phyloP scores from a whole-genome alignment of 2,113 vertebrate species.

The Oceanodroma tethys region DNA sequence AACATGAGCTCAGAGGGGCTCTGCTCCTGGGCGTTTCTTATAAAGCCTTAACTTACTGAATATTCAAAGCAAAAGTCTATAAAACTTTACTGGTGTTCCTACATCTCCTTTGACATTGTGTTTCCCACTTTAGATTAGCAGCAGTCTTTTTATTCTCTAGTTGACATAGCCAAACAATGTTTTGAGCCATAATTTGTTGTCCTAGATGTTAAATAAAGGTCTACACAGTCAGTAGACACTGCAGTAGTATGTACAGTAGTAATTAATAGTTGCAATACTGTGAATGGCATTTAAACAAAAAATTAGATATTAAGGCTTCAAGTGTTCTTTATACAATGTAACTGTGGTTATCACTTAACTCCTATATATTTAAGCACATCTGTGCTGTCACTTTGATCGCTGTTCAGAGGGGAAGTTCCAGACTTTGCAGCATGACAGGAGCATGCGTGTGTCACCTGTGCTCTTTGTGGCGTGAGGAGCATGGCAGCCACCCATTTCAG shows the following conservation, averaged over 20 bases:
- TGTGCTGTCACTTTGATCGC: fast-evolving
- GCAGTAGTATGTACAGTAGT: background rate
- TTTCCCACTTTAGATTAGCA: background rate
- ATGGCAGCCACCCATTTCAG: background rate
- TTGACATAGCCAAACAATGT: background rate
- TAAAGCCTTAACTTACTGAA: background rate
- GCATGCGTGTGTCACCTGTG: background rate
- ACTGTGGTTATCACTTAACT: background rate
- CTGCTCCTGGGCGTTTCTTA: background rate
- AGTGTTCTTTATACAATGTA: background rate
- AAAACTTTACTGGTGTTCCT: background rate
- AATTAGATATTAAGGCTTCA: background rate
- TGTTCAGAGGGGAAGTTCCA: background rate
- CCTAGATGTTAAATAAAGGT: background rate
- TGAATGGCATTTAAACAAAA: background rate
- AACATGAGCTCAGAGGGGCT: background rate
- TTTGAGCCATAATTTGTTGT: background rate
- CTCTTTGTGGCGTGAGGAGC: background rate
- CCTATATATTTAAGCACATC: background rate
- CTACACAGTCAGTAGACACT: background rate
- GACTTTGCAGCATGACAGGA: background rate
- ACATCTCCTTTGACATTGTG: background rate
- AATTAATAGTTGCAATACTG: background rate
- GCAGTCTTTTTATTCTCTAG: background rate
- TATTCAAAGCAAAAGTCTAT: background rate